Evolutionary conservation across 2,113 vertebrate species (phyloP).

Genomic region (Heterocephalus glaber): DNA sequence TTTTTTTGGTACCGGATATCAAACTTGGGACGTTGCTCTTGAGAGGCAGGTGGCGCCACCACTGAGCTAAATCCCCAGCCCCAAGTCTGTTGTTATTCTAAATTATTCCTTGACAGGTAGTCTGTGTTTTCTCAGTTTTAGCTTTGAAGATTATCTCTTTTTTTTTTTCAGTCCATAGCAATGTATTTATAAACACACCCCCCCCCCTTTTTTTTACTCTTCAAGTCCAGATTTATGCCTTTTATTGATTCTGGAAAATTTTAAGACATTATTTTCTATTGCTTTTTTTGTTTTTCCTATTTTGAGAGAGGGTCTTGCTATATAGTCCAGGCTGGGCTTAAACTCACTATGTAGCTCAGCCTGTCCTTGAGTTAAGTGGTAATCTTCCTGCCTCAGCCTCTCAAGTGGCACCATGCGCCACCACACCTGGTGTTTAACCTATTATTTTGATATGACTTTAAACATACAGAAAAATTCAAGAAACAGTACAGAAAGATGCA

Average conservation of each 20-base stretch:
- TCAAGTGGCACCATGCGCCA: not conserved
- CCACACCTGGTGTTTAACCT: not conserved
- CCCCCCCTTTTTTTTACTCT: conserved; percentile 2
- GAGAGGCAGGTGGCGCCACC: no score
- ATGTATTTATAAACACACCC: not conserved
- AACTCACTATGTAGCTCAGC: no score
- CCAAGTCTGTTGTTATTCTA: not conserved
- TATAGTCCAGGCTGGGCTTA: not conserved
- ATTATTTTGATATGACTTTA: conserved; percentile 8
- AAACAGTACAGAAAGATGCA: not conserved
- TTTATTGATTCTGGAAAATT: conserved; percentile 20
- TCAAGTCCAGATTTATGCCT: not conserved
- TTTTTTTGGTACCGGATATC: no score
- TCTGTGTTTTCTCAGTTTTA: conserved; percentile 13
- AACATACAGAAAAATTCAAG: not conserved
- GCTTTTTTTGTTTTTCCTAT: not conserved
- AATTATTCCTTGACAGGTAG: conserved; percentile 5
- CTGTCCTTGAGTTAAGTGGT: no score
- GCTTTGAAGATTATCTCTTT: not conserved
- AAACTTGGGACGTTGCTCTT: no score
- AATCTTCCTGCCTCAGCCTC: not conserved
- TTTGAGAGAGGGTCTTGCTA: not conserved
- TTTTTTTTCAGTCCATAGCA: conserved; percentile 15
- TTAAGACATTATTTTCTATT: not conserved
- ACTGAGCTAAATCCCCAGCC: no score